Conservation (phyloP, 2,888 invertebrate species). For the Julus scandinavius region DNA sequence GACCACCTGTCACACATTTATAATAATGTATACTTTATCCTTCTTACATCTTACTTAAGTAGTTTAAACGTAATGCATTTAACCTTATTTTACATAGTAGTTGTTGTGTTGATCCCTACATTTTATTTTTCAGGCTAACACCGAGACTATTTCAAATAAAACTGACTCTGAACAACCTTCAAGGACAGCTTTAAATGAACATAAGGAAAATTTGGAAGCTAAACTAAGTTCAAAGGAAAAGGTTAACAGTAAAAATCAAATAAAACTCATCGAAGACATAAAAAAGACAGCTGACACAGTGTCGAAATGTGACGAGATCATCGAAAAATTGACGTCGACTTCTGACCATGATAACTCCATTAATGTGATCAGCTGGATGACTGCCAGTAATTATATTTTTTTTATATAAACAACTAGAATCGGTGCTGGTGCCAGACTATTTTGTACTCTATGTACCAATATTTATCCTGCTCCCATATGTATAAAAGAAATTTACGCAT, state of each 20-base stretch:
- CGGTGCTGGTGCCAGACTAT: too few relatives aligned
- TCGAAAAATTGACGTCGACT: not conserved
- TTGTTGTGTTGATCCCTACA: not conserved
- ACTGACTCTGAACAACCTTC: not conserved
- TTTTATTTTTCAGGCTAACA: not conserved
- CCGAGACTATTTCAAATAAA: not conserved
- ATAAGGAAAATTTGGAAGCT: not conserved
- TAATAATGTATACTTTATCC: too few relatives aligned
- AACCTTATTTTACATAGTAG: too few relatives aligned
- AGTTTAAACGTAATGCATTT: too few relatives aligned
- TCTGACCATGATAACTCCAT: slow-evolving; percentile 13
- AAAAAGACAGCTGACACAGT: too few relatives aligned
- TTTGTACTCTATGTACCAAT: too few relatives aligned
- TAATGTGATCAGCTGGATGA: not conserved
- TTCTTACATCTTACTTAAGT: too few relatives aligned
- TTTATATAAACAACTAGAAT: not conserved
- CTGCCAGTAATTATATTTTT: not conserved
- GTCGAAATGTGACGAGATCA: not conserved
- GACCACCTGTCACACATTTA: too few relatives aligned
- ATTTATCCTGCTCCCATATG: too few relatives aligned
- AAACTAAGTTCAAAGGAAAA: not conserved
- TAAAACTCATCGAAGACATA: not conserved
- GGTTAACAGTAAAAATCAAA: not conserved
- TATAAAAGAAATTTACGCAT: too few relatives aligned
- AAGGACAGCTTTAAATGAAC: not conserved